phyloP scores from a whole-genome alignment of 2,113 vertebrate genomes.

The Silurus glanis region DNA sequence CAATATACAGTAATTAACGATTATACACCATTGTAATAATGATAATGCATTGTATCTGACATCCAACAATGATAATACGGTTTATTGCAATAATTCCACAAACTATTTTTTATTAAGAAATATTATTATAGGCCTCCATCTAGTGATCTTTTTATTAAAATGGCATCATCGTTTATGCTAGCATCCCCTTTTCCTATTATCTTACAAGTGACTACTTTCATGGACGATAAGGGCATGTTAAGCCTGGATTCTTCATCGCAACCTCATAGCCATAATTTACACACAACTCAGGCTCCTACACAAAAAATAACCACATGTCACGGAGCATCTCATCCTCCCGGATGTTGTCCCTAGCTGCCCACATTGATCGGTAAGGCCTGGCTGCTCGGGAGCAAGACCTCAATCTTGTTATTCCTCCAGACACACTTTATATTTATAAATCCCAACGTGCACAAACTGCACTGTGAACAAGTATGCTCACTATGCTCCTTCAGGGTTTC shows the following conservation, averaged over 20 bases:
- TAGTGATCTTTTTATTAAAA: neutral
- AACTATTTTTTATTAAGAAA: neutral
- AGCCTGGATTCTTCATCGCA: neutral
- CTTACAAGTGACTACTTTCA: neutral
- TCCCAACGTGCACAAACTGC: neutral
- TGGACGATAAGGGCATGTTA: neutral
- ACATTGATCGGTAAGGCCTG: neutral
- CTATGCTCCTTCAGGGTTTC: conserved; percentile 25
- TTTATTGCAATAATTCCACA: neutral
- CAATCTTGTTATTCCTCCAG: neutral
- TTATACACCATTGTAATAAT: neutral
- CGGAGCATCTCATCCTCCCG: neutral
- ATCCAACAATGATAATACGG: neutral
- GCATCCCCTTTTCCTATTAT: neutral
- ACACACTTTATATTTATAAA: conserved; percentile 16
- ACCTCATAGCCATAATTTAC: neutral
- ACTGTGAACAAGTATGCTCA: neutral
- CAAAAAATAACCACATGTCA: neutral
- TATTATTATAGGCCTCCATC: neutral
- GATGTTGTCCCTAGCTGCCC: neutral
- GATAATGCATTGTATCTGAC: neutral
- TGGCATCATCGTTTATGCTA: neutral
- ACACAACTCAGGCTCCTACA: neutral
- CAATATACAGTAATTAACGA: neutral
- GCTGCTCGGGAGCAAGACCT: conserved; percentile 2